These are phyloP conservation scores for Prunella fulvescens DNA, from an alignment of 2,113 vertebrate species.

Conservation along the genomic window DNA sequence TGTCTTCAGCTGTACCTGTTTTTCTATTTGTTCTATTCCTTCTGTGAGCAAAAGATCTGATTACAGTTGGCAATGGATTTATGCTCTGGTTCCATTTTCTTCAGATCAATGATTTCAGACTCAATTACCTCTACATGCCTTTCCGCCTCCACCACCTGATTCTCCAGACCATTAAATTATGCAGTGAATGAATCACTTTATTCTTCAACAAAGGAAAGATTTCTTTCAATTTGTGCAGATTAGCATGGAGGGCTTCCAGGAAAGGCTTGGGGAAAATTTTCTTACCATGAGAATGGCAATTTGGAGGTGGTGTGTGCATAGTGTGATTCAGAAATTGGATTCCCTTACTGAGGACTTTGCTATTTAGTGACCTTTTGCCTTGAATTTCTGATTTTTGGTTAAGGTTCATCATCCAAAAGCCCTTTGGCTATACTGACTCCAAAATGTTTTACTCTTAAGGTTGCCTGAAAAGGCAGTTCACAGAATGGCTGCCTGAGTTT, in stretches of 20 bases:
- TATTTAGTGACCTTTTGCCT: neutral
- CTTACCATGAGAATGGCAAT: neutral
- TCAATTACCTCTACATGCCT: constrained; percentile 27
- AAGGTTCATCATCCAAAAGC: neutral
- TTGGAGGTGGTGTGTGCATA: neutral
- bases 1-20: neutral
- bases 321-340: neutral
- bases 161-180: constrained; percentile 46
- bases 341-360: neutral
- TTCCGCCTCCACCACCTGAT: neutral
- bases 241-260: constrained; percentile 24
- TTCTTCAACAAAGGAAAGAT: constrained; percentile 18
- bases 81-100: constrained; percentile 22
- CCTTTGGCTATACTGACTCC: neutral
- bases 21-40: neutral
- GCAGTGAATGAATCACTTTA: constrained; percentile 27
- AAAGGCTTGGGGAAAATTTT: neutral
- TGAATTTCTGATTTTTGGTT: neutral
- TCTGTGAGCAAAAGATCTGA: neutral
- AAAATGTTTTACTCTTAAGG: neutral
- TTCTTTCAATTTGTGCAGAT: constrained; percentile 54
- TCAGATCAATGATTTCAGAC: constrained; percentile 44
- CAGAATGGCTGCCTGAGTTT: neutral
- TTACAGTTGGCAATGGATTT: constrained; percentile 27
- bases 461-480: neutral